phyloP scores from a whole-genome alignment of 1,140 invertebrate genomes.

The Amyelois transitella region DNA sequence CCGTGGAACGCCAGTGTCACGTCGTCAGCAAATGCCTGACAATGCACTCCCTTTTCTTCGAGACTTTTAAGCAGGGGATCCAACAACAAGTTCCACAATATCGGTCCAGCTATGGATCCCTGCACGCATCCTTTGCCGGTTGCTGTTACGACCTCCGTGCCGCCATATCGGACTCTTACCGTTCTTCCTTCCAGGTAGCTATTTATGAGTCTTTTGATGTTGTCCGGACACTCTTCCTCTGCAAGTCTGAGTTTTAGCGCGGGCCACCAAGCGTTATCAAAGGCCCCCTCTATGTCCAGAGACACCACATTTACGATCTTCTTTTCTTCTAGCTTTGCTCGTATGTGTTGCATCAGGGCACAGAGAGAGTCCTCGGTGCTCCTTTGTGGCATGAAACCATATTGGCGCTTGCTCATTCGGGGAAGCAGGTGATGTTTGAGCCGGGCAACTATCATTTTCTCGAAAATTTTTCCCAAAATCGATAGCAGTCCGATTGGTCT shows the following conservation, averaged over 20 bases:
- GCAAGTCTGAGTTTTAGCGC: neutral
- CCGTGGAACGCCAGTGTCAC: too few relatives aligned
- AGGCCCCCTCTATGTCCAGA: too few relatives aligned
- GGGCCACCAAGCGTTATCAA: slow-evolving; percentile 11
- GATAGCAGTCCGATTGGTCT: slow-evolving; percentile 13
- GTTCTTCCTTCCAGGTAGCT: slow-evolving; percentile 2
- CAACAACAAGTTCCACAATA: slow-evolving; percentile 13
- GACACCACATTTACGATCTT: slow-evolving; percentile 1
- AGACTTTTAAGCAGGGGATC: slow-evolving; percentile 4
- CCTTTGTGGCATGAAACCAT: slow-evolving; percentile 4
- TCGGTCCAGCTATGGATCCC: slow-evolving; percentile 15
- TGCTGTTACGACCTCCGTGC: neutral
- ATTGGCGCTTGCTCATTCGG: neutral
- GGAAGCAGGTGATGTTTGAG: neutral
- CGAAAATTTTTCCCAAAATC: slow-evolving; percentile 7
- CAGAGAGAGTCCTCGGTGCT: slow-evolving; percentile 12
- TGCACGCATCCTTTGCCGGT: slow-evolving; percentile 23
- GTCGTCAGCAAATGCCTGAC: neutral
- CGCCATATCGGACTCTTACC: neutral
- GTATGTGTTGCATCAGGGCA: slow-evolving; percentile 1
- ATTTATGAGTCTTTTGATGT: neutral
- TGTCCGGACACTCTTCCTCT: neutral
- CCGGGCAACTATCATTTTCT: slow-evolving; percentile 7
- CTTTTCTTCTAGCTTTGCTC: neutral
- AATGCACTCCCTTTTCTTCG: neutral